phyloP scores from a whole-genome alignment of 2,888 invertebrate species.

The Tenthredo amoena region DNA sequence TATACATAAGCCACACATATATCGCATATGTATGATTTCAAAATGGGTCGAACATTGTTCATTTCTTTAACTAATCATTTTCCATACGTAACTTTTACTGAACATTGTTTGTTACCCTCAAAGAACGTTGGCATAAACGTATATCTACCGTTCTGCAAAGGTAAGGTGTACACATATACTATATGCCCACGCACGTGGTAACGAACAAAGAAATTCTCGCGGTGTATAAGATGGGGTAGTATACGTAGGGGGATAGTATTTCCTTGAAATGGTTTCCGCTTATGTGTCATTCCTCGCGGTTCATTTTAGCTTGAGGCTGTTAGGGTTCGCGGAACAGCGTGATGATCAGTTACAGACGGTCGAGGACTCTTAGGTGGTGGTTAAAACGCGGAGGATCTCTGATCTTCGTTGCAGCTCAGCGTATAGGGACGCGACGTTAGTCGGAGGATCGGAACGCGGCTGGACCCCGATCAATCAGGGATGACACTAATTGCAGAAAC shows the following conservation, averaged over 20 bases:
- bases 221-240: not conserved
- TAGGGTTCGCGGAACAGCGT: slow-evolving; percentile 30
- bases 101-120: not conserved
- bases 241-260: slow-evolving; percentile 24
- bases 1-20: not conserved
- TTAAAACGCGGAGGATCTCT: slow-evolving; percentile 17
- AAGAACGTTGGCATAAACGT: not conserved
- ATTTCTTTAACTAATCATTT: slow-evolving; percentile 1
- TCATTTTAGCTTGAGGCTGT: slow-evolving; percentile 30
- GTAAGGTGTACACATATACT: not conserved
- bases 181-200: slow-evolving; percentile 16
- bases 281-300: slow-evolving; percentile 34
- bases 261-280: slow-evolving; percentile 48
- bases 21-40: not conserved
- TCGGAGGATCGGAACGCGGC: slow-evolving; percentile 47
- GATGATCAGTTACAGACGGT: slow-evolving; percentile 4
- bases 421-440: not conserved
- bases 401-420: not conserved
- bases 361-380: not conserved
- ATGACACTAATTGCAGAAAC: slow-evolving; percentile 74
- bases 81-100: not conserved
- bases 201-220: slow-evolving; percentile 5
- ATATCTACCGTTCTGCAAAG: not conserved
- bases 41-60: not conserved
- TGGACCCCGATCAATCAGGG: slow-evolving; percentile 71